A percentile compares a stretch with the other conserved stretches of the same genome.
phyloP scores from a whole-genome alignment of 2,797 vertebrate genomes.

The Sebastes nivosus region DNA sequence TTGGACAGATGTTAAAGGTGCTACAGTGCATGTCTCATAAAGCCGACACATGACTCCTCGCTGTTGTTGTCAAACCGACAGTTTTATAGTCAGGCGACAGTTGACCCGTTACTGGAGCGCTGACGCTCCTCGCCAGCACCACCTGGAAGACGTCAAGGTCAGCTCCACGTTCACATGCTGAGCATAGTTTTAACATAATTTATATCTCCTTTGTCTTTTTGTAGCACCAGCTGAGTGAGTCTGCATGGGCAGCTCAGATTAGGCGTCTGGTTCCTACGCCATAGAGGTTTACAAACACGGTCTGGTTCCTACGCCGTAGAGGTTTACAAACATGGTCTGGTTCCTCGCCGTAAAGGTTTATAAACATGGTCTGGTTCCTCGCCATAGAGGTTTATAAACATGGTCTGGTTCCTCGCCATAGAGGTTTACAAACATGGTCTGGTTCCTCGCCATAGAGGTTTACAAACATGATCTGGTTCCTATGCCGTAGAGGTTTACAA shows the following conservation, averaged over 20 bases:
- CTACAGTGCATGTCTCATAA: conserved; percentile 1
- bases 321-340: no score
- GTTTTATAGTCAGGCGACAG: not conserved
- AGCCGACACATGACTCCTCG: conserved; percentile 4
- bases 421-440: no score
- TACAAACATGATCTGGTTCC: not conserved
- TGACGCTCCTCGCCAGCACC: not conserved
- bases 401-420: no score
- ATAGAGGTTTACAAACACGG: no score
- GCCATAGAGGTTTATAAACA: no score
- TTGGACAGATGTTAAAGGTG: not conserved
- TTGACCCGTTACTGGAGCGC: not conserved
- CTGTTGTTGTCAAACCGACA: not conserved
- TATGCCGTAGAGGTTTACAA: no score
- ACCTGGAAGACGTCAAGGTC: not conserved
- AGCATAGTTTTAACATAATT: not conserved
- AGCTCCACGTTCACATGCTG: not conserved
- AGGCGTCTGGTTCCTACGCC: not conserved
- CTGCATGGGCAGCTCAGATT: not conserved
- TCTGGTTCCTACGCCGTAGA: no score
- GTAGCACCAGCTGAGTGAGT: not conserved
- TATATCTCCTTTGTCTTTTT: not conserved
- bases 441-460: no score
- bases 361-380: no score
- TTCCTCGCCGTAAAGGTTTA: no score